Evolutionary conservation across 1,140 invertebrate genomes (phyloP).

Genomic region (Solenopsis fugax): DNA sequence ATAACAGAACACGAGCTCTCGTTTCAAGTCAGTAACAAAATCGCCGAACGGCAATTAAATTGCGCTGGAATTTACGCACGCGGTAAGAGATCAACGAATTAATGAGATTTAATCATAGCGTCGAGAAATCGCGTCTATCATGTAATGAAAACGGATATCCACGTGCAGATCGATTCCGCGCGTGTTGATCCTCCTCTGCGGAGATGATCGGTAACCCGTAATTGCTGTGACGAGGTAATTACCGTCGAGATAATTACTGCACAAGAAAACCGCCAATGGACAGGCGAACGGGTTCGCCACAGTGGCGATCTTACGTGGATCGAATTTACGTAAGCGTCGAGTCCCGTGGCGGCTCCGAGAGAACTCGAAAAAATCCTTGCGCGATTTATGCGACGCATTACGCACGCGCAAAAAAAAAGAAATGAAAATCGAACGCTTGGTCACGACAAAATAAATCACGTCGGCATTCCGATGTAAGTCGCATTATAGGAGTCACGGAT

Average conservation of each 20-base stretch:
- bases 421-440: background rate
- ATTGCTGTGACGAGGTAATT: conserved; percentile 61
- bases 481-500: background rate
- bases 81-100: conserved; percentile 24
- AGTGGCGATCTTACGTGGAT: background rate
- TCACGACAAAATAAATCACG: conserved; percentile 4
- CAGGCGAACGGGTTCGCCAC: background rate
- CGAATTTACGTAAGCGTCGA: conserved; percentile 41
- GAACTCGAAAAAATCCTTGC: background rate
- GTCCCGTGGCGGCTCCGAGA: background rate
- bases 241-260: conserved; percentile 43
- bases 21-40: conserved; percentile 12
- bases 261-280: background rate
- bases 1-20: background rate
- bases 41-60: conserved; percentile 16
- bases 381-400: conserved; percentile 32
- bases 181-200: background rate
- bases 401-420: conserved; percentile 12
- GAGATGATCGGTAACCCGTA: conserved; percentile 33
- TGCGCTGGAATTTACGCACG: conserved; percentile 12
- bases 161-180: conserved; percentile 18
- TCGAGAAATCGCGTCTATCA: conserved; percentile 8
- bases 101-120: conserved; percentile 38
- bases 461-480: background rate
- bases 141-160: conserved; percentile 23